Percentiles rank a stretch among this genome's conserved stretches.
Conservation (phyloP, 2,113 vertebrate genomes). For the Gorsachius goisagi region DNA sequence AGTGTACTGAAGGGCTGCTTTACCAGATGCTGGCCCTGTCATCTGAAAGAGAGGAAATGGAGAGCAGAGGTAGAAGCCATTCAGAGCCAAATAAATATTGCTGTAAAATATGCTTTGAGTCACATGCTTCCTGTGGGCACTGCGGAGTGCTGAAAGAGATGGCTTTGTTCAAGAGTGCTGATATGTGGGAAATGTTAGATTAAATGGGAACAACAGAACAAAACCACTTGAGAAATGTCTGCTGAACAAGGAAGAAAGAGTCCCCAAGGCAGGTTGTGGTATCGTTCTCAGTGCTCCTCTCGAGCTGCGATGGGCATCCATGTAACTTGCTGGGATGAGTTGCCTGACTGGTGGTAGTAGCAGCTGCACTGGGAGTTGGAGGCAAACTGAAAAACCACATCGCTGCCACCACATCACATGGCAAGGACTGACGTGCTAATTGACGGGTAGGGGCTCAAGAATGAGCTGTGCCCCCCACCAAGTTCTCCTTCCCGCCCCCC, state of each 20-base stretch:
- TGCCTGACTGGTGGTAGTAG: neutral
- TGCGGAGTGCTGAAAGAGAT: neutral
- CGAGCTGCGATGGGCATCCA: accelerated
- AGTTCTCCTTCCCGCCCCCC: no score
- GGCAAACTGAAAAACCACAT: neutral
- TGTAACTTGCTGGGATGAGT: neutral
- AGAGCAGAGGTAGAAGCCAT: neutral
- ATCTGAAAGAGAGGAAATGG: neutral
- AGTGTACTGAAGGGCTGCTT: neutral
- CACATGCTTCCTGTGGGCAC: neutral
- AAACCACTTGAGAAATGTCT: neutral
- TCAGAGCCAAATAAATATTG: neutral
- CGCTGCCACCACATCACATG: neutral
- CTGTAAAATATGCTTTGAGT: neutral
- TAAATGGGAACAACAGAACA: neutral
- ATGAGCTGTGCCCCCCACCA: neutral
- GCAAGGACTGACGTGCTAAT: neutral
- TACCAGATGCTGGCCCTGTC: neutral
- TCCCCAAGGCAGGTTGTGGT: neutral
- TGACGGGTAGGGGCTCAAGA: accelerated
- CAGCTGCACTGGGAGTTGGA: neutral
- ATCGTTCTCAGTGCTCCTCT: neutral
- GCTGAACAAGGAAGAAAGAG: neutral
- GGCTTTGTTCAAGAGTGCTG: neutral
- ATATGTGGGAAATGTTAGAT: neutral